phyloP scores from a whole-genome alignment of 2,113 vertebrate genomes.

The Pituophis catenifer region DNA sequence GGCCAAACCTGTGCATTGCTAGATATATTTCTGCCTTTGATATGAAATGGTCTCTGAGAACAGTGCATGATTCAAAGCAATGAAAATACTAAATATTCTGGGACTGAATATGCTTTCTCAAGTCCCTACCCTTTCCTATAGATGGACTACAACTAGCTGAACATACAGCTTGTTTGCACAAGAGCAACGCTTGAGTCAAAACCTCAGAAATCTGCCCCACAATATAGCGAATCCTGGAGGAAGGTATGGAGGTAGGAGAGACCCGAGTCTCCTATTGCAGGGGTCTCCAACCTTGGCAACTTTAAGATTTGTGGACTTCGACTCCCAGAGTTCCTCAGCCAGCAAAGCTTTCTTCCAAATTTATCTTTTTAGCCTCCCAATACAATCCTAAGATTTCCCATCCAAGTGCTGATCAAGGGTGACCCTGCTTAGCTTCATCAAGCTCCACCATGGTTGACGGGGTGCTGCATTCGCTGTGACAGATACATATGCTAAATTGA shows the following conservation, averaged over 20 bases:
- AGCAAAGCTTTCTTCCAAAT: neutral
- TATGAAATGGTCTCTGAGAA: slow-evolving; percentile 19
- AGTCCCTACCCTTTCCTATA: neutral
- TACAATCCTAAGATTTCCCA: neutral
- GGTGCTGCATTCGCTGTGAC: neutral
- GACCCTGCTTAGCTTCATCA: neutral
- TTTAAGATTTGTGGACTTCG: no score
- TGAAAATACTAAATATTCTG: slow-evolving; percentile 18
- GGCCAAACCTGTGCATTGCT: slow-evolving; percentile 42
- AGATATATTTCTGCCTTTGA: neutral
- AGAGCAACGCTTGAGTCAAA: neutral
- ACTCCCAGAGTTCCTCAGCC: no score
- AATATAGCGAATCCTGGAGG: neutral
- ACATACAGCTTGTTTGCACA: slow-evolving; percentile 8
- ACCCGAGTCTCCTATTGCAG: neutral
- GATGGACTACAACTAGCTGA: neutral
- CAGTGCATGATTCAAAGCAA: slow-evolving; percentile 3
- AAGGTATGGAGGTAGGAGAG: neutral
- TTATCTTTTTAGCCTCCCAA: neutral
- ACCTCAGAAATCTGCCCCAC: neutral
- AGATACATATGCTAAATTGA: neutral
- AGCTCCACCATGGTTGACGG: neutral
- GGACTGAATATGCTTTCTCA: slow-evolving; percentile 9
- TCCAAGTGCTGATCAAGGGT: neutral
- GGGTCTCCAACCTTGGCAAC: neutral